Percentiles rank a stretch among this genome's conserved stretches.
These are phyloP conservation scores for Eupristina koningsbergeri DNA, from an alignment of 1,140 invertebrate genomes.

Conservation along the genomic window DNA sequence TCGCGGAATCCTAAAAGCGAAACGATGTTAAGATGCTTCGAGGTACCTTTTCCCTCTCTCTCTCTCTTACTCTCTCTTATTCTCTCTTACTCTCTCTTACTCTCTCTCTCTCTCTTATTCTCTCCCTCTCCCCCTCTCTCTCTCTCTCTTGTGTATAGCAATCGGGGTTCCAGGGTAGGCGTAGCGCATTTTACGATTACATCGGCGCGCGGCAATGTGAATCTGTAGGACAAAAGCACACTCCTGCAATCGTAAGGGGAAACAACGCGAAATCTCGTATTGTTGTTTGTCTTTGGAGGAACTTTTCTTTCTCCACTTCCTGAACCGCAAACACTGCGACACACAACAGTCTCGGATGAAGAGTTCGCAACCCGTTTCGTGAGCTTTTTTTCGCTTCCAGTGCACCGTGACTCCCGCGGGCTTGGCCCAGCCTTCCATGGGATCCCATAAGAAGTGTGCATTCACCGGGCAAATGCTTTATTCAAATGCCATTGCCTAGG, in stretches of 20 bases:
- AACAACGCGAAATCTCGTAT: slow-evolving; percentile 17
- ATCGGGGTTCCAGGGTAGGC: not conserved
- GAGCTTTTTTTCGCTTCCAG: not conserved
- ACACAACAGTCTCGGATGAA: slow-evolving; percentile 11
- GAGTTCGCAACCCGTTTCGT: not conserved
- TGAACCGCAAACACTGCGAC: not conserved
- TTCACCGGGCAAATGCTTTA: not conserved
- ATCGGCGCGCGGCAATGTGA: slow-evolving; percentile 23
- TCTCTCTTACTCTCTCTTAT: not conserved
- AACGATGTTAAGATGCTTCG: slow-evolving; percentile 47
- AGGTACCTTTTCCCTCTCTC: slow-evolving; percentile 3
- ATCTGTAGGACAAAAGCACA: slow-evolving; percentile 23
- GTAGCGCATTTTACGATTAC: slow-evolving; percentile 45
- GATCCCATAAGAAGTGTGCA: not conserved
- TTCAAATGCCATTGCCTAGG: not conserved
- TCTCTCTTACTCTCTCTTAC: too few species aligned
- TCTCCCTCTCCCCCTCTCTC: too few species aligned
- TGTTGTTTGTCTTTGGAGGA: not conserved
- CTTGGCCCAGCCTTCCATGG: not conserved
- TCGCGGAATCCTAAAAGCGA: slow-evolving; percentile 51
- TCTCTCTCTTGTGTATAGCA: slow-evolving; percentile 8
- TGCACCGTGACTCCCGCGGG: not conserved
- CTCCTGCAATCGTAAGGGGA: not conserved
- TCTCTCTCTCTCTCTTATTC: too few species aligned
- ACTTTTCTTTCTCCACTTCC: not conserved